Base-by-base conservation (phyloP, 2,888 invertebrate genomes). In the Thyatira batis region DNA sequence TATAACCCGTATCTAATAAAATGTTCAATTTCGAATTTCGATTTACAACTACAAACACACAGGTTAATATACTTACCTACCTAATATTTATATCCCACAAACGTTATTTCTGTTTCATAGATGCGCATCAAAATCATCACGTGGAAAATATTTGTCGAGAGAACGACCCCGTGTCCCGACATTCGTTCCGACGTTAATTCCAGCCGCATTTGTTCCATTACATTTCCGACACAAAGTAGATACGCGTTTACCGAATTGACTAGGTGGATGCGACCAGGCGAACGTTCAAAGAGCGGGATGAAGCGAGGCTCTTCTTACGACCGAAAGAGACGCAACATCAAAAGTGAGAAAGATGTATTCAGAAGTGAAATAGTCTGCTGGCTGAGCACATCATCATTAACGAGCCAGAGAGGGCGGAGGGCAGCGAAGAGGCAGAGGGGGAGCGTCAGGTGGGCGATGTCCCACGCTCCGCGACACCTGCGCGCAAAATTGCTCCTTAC, bases 341-440 rank as follows among this genome's bases (percentile, higher is more conserved):
- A 90, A 92, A 92, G 92, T 92, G 92, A 92, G 92, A 92, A 92
- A 92, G 92, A 92, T 92, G 92, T 92, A 92, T 93, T 93, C 92
- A 94, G 93, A 94, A 94, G 94, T 94, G 94, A 94, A 94, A 93
- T 94, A 94, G 94, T 94, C 94, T 93, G 93, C 94, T 93, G 94
- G 94, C 94, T 93, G 94, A 93, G 93, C 94, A 94, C 94, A 94
- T 94, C 94, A 95, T 95, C 95, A 95, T 95, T 95, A 95, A 94
- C 94, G 94, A 94, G 94, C 93, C 93, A 93, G 93, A 81, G 91
- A 89, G 89, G 89, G 89, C 87, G 89, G 92, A 90, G 91, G 92
- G 92, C 91, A 90, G 91, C 91, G 83, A 91, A 91, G 90, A 92
- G 92, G 90, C 89, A 86, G 86, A 92, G 93, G 93, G 92, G 93